Evolutionary conservation across 2,888 invertebrate genomes (phyloP), one percentile per base, ranked within the genome.

Genomic region (Macaria liturata): DNA sequence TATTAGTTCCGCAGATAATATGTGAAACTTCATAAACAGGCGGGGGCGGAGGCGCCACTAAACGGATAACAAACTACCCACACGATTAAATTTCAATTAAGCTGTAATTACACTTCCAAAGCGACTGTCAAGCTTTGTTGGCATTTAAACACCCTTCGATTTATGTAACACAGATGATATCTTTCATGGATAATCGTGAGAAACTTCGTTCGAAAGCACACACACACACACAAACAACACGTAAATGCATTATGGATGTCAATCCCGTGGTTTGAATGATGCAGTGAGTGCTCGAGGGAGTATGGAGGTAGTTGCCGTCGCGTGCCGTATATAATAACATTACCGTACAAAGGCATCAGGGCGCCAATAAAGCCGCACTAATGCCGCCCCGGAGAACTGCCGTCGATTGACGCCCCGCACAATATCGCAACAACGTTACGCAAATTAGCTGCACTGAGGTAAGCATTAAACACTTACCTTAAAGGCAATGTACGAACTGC

Each of bases 41-140:
- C 7, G 34, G 9, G 9, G 32, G 34, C 20, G 34, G 44, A 32
- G 20, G 44, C 50, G 34, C n/a, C n/a, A 30, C 8, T 20, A 34
- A 8, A 9, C 7, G 43, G 32, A 43, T n/a, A 9, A 34, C 9
- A 37, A 32, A 44, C 44, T 37, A 40, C 5, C 44, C 49, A 43
- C 42, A 44, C 50, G 32, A 44, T 44, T 50, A 30, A 42, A 50
- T 44, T 44, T 50, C 50, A 50, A 50, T 50, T 50, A 44, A 44
- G 34, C 44, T 50, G 42, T 44, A 50, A 50, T 50, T 50, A 50
- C 43, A 44, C 44, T 37, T 50, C 50, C 3, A 9, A 20, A 8
- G 4, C 9, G 40, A 40, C 8, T 44, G 43, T 34, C 32, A 43
- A 43, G 42, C 42, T 42, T n/a, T 8, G 42, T 42, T 9, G n/a